Evolutionary conservation across 2,113 vertebrate genomes (phyloP).

Genomic region (Steatornis caripensis): DNA sequence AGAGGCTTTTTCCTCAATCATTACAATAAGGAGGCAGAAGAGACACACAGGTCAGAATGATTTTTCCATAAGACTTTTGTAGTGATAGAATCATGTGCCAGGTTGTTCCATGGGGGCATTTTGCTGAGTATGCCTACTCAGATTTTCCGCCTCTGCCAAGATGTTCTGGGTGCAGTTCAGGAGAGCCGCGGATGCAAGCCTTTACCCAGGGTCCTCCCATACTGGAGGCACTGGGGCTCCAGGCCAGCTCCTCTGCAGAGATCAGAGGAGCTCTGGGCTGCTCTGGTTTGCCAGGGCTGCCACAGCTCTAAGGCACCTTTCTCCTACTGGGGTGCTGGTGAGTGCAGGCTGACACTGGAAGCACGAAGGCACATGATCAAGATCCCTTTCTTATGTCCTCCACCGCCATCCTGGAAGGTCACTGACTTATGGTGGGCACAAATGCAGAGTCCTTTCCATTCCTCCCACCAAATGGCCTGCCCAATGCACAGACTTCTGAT

Average conservation of each 20-base stretch:
- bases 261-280: background rate
- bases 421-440: accelerated
- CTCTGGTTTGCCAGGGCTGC: background rate
- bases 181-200: background rate
- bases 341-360: background rate
- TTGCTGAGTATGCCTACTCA: background rate
- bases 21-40: background rate
- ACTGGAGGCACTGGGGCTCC: background rate
- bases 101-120: background rate
- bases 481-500: background rate
- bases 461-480: background rate
- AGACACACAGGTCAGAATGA: background rate
- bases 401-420: background rate
- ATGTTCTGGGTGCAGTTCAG: background rate
- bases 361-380: accelerated
- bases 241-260: background rate
- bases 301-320: background rate
- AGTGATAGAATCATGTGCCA: background rate
- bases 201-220: background rate
- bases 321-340: accelerated
- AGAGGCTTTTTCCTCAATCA: slow-evolving; percentile 39
- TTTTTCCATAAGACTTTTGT: slow-evolving; percentile 30
- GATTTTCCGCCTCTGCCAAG: background rate
- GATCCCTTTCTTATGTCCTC: background rate
- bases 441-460: background rate